phyloP scores from a whole-genome alignment of 2,797 vertebrate genomes.

The Sciurus carolinensis region DNA sequence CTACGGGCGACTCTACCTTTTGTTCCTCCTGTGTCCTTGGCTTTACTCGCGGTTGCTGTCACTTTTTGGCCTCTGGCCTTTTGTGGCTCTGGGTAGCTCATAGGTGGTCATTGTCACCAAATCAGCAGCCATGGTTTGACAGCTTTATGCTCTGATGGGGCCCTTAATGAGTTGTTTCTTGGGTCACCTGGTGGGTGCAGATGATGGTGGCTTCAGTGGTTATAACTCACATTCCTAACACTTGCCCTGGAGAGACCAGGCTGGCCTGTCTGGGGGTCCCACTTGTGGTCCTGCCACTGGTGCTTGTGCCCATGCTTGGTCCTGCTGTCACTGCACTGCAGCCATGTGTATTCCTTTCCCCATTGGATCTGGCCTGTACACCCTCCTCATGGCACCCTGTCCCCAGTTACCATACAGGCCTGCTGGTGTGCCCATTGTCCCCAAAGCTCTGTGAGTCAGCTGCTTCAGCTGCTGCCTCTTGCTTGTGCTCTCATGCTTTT shows the following conservation, averaged over 20 bases:
- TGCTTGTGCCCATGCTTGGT: neutral
- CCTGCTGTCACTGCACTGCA: fast-evolving
- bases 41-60: neutral
- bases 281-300: fast-evolving
- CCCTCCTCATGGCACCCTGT: neutral
- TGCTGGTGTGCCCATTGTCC: neutral
- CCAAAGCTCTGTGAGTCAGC: neutral
- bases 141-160: neutral
- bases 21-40: neutral
- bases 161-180: neutral
- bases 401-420: neutral
- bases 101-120: neutral
- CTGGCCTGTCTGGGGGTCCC: neutral
- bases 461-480: neutral
- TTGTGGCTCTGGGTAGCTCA: neutral
- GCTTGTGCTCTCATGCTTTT: neutral
- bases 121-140: neutral
- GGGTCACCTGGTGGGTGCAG: neutral
- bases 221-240: neutral
- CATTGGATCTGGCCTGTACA: no score
- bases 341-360: fast-evolving
- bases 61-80: neutral
- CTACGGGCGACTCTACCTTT: neutral
- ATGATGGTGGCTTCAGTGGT: neutral
- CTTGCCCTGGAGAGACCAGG: neutral